phyloP scores from a whole-genome alignment of 2,113 vertebrate genomes.

The Albula glossodonta region DNA sequence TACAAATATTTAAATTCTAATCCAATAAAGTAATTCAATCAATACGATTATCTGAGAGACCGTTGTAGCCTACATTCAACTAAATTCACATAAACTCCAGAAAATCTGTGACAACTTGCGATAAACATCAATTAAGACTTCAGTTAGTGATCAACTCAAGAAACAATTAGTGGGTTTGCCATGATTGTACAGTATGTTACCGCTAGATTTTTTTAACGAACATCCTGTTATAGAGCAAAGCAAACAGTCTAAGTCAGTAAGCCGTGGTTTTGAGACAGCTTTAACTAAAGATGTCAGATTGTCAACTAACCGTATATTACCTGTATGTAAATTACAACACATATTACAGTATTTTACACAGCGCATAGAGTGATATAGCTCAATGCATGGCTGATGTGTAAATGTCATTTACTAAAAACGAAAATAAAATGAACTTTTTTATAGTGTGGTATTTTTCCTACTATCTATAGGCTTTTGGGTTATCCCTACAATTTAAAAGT shows the following conservation, averaged over 20 bases:
- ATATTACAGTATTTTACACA: not conserved
- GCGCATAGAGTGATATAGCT: not conserved
- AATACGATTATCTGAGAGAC: not conserved
- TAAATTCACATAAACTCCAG: not conserved
- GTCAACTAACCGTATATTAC: no score
- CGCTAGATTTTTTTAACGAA: not conserved
- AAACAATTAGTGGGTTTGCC: not conserved
- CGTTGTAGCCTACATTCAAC: not conserved
- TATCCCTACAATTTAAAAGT: not conserved
- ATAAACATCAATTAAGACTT: not conserved
- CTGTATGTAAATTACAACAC: no score
- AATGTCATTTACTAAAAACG: not conserved
- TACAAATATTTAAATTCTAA: not conserved
- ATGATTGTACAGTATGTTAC: not conserved
- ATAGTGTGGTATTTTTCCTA: not conserved
- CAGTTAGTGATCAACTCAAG: not conserved
- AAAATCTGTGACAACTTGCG: not conserved
- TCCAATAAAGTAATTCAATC: not conserved
- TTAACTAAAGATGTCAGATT: not conserved
- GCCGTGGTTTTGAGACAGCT: not conserved
- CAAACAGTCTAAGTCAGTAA: not conserved
- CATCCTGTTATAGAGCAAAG: not conserved
- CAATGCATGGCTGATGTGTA: not conserved
- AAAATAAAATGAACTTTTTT: not conserved
- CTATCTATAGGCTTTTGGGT: slow-evolving; percentile 4